A percentile compares a stretch with the other conserved stretches of the same genome.
These are phyloP conservation scores for Drosophila tristis DNA, from an alignment of 1,140 invertebrate species.

Conservation along the genomic window DNA sequence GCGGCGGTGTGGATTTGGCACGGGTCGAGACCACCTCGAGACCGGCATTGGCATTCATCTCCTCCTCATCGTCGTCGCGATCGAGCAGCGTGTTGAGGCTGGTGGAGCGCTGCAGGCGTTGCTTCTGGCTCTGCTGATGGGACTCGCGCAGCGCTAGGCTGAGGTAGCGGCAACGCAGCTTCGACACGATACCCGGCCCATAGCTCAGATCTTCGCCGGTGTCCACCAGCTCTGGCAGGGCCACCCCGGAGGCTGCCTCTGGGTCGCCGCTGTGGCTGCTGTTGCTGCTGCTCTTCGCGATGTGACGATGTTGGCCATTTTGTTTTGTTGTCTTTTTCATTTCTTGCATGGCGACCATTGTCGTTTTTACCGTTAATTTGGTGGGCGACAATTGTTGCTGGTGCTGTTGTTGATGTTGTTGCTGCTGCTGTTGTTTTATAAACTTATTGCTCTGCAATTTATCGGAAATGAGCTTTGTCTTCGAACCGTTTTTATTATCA, in stretches of 20 bases:
- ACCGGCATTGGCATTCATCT: constrained; percentile 35
- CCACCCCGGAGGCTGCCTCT: constrained; percentile 1
- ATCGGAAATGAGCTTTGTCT: constrained; percentile 72
- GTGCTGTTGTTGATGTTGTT: constrained; percentile 48
- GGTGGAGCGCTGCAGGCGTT: constrained; percentile 90
- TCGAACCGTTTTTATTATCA: constrained; percentile 58
- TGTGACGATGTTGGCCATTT: constrained; percentile 77
- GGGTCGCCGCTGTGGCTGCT: constrained; percentile 25
- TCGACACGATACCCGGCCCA: constrained; percentile 95
- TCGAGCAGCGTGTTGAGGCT: constrained; percentile 94
- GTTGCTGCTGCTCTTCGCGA: constrained; percentile 44
- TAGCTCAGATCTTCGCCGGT: constrained; percentile 91
- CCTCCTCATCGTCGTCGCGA: constrained; percentile 85
- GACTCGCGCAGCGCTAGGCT: constrained; percentile 91
- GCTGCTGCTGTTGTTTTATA: constrained; percentile 68
- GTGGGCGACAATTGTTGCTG: constrained; percentile 67
- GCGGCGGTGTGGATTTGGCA: constrained; percentile 46
- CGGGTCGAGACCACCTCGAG: constrained; percentile 13
- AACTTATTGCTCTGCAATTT: constrained; percentile 82
- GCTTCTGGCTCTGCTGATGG: constrained; percentile 87
- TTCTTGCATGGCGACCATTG: constrained; percentile 84
- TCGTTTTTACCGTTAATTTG: constrained; percentile 78
- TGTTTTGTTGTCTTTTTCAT: constrained; percentile 78
- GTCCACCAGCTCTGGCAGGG: constrained; percentile 25
- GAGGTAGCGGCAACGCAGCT: constrained; percentile 92